Evolutionary conservation across 2,797 vertebrate species (phyloP).

Genomic region (Anguilla obscura): DNA sequence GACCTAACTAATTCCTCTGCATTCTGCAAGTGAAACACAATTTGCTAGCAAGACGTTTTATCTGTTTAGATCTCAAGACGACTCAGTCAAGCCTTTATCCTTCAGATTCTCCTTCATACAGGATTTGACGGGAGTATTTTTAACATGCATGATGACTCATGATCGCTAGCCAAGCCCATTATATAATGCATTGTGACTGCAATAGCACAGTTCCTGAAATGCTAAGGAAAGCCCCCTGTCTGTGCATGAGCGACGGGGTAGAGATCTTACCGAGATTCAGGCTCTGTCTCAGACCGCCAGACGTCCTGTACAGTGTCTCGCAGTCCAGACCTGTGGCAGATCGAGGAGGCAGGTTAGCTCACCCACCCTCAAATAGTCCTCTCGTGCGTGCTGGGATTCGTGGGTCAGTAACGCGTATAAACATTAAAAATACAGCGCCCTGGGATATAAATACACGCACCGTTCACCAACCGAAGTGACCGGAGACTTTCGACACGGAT

Average conservation of each 20-base stretch:
- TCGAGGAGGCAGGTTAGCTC: conserved; percentile 30
- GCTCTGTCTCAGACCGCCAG: conserved; percentile 57
- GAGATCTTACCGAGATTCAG: conserved; percentile 61
- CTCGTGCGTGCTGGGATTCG: conserved; percentile 25
- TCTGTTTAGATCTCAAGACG: background rate
- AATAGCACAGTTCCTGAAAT: background rate
- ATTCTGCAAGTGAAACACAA: background rate
- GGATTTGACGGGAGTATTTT: background rate
- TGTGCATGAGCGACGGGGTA: too few relatives aligned
- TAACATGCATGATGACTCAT: background rate
- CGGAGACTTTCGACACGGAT: conserved; percentile 26
- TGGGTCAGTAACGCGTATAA: conserved; percentile 37
- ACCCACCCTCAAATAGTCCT: conserved; percentile 29
- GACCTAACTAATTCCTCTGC: background rate
- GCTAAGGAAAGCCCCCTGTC: background rate
- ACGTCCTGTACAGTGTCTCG: conserved; percentile 65
- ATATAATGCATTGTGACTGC: background rate
- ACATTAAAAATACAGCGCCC: conserved; percentile 40
- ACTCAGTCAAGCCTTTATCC: background rate
- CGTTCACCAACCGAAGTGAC: conserved; percentile 30
- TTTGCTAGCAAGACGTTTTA: background rate
- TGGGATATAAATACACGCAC: conserved; percentile 43
- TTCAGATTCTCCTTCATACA: too few relatives aligned
- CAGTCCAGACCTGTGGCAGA: conserved; percentile 65
- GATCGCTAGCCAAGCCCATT: background rate